Percentiles rank a stretch among this genome's conserved stretches.
Conservation (phyloP, 2,888 invertebrate species). For the Drosophila ustulata region DNA sequence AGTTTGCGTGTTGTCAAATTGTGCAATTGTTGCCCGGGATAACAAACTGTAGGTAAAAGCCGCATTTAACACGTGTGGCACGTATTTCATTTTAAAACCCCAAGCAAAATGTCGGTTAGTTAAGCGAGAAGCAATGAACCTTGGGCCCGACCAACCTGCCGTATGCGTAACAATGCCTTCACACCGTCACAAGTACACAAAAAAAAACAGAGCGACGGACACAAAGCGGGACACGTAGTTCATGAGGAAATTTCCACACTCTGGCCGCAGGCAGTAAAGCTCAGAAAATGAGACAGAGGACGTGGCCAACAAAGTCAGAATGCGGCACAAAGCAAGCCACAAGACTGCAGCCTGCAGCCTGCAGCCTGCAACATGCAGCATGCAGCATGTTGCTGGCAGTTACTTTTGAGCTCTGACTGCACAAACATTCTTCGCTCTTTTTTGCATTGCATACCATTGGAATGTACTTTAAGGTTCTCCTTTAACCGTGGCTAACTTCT, state of each 20-base stretch:
- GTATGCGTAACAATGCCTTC: slow-evolving; percentile 59
- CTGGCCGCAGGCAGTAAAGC: slow-evolving; percentile 21
- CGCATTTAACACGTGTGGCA: slow-evolving; percentile 76
- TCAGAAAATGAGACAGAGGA: slow-evolving; percentile 19
- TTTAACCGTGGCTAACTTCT: slow-evolving; percentile 23
- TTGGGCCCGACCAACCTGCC: slow-evolving; percentile 42
- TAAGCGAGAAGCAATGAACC: slow-evolving; percentile 66
- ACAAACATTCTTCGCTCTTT: slow-evolving; percentile 8
- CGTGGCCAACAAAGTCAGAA: slow-evolving; percentile 43
- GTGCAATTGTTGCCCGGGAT: slow-evolving; percentile 66
- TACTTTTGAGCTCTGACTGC: slow-evolving; percentile 24
- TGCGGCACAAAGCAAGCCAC: slow-evolving; percentile 57
- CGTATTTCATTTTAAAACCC: slow-evolving; percentile 72
- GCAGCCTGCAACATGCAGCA: neutral
- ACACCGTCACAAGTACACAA: slow-evolving; percentile 8
- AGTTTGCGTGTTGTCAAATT: slow-evolving; percentile 54
- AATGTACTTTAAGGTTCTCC: slow-evolving; percentile 26
- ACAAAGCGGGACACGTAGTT: slow-evolving; percentile 39
- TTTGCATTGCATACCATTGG: neutral
- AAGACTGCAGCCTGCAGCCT: slow-evolving; percentile 12
- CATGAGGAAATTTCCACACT: slow-evolving; percentile 31
- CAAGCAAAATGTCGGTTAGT: slow-evolving; percentile 40
- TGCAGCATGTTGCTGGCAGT: neutral
- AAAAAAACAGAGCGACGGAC: slow-evolving; percentile 17
- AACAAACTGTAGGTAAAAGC: slow-evolving; percentile 46